phyloP scores from a whole-genome alignment of 2,113 vertebrate genomes.

The Stegostoma tigrinum region DNA sequence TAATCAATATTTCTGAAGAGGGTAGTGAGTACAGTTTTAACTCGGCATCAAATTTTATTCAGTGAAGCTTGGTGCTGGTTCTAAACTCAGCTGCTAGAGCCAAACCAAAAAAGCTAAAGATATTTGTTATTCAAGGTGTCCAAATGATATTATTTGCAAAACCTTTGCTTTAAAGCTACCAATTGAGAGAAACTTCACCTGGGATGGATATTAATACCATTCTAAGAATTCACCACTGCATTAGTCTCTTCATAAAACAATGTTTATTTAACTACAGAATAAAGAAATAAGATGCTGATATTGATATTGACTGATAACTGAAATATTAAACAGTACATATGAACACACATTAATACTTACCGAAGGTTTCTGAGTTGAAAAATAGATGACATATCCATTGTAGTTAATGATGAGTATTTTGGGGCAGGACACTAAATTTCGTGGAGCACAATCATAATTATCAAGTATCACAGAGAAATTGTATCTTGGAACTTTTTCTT shows the following conservation, averaged over 20 bases:
- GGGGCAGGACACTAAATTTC: slow-evolving; percentile 43
- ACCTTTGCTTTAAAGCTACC: background rate
- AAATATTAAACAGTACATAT: background rate
- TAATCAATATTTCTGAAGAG: background rate
- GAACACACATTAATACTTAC: background rate
- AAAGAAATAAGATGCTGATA: background rate
- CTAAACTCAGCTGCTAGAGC: background rate
- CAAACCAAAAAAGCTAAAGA: background rate
- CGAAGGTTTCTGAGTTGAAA: background rate
- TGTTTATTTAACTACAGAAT: background rate
- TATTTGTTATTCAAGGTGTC: too few relatives aligned
- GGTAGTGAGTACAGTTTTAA: background rate
- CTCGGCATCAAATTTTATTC: background rate
- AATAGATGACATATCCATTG: slow-evolving; percentile 28
- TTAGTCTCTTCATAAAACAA: background rate
- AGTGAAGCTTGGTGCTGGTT: background rate
- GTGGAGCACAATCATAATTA: slow-evolving; percentile 44
- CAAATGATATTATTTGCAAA: background rate
- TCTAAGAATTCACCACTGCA: background rate
- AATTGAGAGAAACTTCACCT: background rate
- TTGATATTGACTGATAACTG: background rate
- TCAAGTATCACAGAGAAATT: slow-evolving; percentile 54
- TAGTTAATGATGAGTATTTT: slow-evolving; percentile 55
- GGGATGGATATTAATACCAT: background rate
- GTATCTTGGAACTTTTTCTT: slow-evolving; percentile 59